Evolutionary conservation across 2,113 vertebrate species (phyloP).

Genomic region (Xyliphius kryptos): DNA sequence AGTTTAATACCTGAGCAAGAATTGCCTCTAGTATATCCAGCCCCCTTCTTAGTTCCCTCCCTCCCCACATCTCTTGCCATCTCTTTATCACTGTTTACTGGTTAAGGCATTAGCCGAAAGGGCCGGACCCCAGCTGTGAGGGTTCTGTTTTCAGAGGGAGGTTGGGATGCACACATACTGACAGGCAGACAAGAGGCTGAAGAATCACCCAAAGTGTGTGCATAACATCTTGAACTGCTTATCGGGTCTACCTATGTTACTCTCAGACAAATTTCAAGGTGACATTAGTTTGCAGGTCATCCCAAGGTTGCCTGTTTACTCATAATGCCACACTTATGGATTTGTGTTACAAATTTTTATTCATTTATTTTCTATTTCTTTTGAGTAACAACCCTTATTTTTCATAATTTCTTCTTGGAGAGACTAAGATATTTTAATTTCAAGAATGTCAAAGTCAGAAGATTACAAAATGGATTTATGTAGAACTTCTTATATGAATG

Average conservation of each 20-base stretch:
- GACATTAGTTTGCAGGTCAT: conserved; percentile 28
- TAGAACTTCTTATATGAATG: too few relatives aligned
- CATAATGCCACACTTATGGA: not conserved
- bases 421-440: too few relatives aligned
- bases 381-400: not conserved
- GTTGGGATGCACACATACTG: conserved; percentile 47
- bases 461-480: too few relatives aligned
- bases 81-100: conserved; percentile 56
- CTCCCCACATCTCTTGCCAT: conserved; percentile 48
- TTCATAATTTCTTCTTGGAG: too few relatives aligned
- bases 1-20: not conserved
- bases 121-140: conserved; percentile 44
- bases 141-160: conserved; percentile 45
- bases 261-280: conserved; percentile 26
- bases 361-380: not conserved
- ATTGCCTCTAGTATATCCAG: conserved; percentile 3
- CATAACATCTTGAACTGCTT: conserved; percentile 43
- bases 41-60: conserved; percentile 26
- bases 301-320: conserved; percentile 12
- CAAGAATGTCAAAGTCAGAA: too few relatives aligned
- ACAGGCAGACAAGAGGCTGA: conserved; percentile 32
- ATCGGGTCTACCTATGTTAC: conserved; percentile 24
- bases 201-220: conserved; percentile 37
- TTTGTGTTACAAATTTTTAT: not conserved
- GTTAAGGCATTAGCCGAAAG: conserved; percentile 48